Conservation (phyloP, 1,140 invertebrate genomes). For the Drosophila obscura region DNA sequence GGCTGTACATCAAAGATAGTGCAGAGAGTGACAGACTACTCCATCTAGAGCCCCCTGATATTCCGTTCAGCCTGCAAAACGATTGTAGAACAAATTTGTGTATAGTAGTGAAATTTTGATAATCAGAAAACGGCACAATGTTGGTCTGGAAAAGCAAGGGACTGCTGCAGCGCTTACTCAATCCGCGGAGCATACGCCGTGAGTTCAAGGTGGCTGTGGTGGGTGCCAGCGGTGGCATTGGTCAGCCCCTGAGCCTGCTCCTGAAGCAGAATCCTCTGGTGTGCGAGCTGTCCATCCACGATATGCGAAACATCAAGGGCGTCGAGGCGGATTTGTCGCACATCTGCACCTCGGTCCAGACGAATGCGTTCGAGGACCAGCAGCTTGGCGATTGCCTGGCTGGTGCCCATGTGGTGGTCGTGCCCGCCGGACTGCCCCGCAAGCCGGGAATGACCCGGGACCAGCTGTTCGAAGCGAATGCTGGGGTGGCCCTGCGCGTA, state of each 20-base stretch:
- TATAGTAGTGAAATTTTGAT: too few relatives aligned
- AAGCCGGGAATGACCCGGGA: slow-evolving; percentile 97
- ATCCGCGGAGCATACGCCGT: too few relatives aligned
- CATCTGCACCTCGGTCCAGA: slow-evolving; percentile 89
- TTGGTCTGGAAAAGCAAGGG: too few relatives aligned
- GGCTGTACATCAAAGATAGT: too few relatives aligned
- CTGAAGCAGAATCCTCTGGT: slow-evolving; percentile 90
- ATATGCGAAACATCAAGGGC: slow-evolving; percentile 91
- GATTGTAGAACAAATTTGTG: too few relatives aligned
- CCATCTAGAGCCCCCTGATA: too few relatives aligned
- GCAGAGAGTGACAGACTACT: too few relatives aligned
- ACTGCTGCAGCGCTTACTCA: too few relatives aligned
- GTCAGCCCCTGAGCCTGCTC: slow-evolving; percentile 88
- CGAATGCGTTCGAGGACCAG: slow-evolving; percentile 86
- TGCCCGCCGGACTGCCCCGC: slow-evolving; percentile 97
- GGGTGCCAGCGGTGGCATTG: slow-evolving; percentile 94
- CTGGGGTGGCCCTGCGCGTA: slow-evolving; percentile 95
- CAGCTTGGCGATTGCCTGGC: slow-evolving; percentile 15
- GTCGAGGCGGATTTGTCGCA: slow-evolving; percentile 94
- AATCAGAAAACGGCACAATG: too few relatives aligned
- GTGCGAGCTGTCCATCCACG: slow-evolving; percentile 90
- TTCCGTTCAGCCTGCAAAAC: too few relatives aligned
- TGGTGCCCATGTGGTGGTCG: slow-evolving; percentile 93
- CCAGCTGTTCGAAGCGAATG: slow-evolving; percentile 98
- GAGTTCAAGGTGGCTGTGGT: slow-evolving; percentile 89